Percentiles rank a stretch among this genome's conserved stretches.
Evolutionary conservation across 2,797 vertebrate species (phyloP).

Genomic region (Acipenser oxyrinchus): DNA sequence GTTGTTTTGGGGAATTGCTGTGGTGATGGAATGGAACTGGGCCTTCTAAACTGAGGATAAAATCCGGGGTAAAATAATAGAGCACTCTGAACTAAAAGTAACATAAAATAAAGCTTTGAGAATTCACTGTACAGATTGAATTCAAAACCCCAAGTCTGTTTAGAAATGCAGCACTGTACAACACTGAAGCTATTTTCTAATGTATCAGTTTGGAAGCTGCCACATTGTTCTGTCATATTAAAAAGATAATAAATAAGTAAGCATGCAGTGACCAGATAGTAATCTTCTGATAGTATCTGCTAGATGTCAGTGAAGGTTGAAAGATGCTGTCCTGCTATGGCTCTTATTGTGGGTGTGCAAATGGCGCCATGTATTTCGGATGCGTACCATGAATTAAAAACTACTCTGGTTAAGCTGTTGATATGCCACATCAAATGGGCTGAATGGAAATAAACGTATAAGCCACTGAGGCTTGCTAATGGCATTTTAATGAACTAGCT

Average conservation of each 20-base stretch:
- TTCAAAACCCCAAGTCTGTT: too few relatives aligned
- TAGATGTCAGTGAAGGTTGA: neutral
- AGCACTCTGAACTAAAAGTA: too few relatives aligned
- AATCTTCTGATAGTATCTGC: too few relatives aligned
- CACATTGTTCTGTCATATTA: neutral
- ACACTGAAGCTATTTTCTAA: neutral
- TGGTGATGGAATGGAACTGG: too few relatives aligned
- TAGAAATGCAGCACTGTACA: too few relatives aligned
- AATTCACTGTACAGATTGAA: too few relatives aligned
- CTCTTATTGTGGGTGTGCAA: neutral
- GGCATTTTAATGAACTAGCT: slow-evolving; percentile 8
- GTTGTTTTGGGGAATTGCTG: too few relatives aligned
- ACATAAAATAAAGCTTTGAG: too few relatives aligned
- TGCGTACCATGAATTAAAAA: neutral
- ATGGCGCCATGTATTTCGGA: neutral
- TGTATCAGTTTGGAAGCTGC: neutral
- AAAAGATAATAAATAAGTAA: neutral
- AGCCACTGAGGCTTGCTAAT: slow-evolving; percentile 1
- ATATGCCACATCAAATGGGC: slow-evolving; percentile 4
- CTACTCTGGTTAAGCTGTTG: neutral
- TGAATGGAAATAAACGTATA: neutral
- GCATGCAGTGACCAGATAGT: too few relatives aligned
- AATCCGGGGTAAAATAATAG: too few relatives aligned
- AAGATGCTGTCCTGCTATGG: neutral
- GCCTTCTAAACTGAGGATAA: too few relatives aligned